phyloP scores from a whole-genome alignment of 2,888 invertebrate species.

The Erpobdella octoculata region DNA sequence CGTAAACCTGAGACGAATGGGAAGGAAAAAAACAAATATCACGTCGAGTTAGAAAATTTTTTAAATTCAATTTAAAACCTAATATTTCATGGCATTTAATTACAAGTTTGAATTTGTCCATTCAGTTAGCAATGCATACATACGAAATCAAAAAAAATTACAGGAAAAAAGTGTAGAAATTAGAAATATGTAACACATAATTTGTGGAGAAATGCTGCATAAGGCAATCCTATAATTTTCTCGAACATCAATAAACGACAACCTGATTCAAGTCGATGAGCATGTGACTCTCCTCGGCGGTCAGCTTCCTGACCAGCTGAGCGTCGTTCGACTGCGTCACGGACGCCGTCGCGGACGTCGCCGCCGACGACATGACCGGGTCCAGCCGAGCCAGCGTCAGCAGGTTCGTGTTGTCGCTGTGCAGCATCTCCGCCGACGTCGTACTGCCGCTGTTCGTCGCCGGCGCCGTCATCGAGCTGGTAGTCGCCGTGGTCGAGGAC shows the following conservation, averaged over 20 bases:
- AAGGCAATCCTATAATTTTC: slow-evolving; percentile 4
- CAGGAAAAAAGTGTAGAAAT: too few relatives aligned
- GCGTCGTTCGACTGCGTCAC: neutral
- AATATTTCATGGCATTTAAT: too few relatives aligned
- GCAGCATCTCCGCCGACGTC: neutral
- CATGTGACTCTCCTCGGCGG: slow-evolving; percentile 30
- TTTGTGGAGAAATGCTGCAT: too few relatives aligned
- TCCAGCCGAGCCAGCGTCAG: neutral
- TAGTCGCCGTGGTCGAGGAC: neutral
- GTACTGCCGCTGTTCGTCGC: neutral
- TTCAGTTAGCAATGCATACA: too few relatives aligned
- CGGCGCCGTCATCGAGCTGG: neutral
- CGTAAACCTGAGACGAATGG: slow-evolving; percentile 34
- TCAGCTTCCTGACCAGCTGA: slow-evolving; percentile 8
- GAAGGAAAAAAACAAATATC: too few relatives aligned
- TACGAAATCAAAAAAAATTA: too few relatives aligned
- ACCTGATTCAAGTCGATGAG: slow-evolving; percentile 31
- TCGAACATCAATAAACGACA: neutral
- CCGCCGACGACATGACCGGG: neutral
- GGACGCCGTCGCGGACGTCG: neutral
- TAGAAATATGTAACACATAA: neutral
- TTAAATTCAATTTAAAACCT: too few relatives aligned
- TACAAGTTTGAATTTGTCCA: too few relatives aligned
- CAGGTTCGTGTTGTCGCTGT: neutral
- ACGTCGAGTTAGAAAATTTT: too few relatives aligned